Conservation (phyloP, 2,797 vertebrate species). For the Anisognathus igniventris region DNA sequence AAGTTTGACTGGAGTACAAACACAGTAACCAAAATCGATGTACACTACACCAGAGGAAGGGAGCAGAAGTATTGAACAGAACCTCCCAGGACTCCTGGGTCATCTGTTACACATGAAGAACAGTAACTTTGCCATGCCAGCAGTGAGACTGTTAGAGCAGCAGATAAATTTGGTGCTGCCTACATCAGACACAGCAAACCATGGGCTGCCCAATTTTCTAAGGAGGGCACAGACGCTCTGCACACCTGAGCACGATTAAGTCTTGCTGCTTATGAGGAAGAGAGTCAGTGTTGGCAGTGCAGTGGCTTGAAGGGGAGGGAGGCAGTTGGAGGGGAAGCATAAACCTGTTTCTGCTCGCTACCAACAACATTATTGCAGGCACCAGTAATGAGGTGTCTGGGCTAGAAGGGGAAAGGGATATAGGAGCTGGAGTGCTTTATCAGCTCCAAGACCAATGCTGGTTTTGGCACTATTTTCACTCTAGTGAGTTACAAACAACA, state of each 20-base stretch:
- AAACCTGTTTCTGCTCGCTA: slow-evolving; percentile 49
- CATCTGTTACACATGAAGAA: slow-evolving; percentile 36
- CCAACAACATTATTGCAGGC: slow-evolving; percentile 54
- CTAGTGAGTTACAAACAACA: slow-evolving; percentile 62
- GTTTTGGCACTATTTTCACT: slow-evolving; percentile 73
- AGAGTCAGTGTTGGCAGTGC: slow-evolving; percentile 39
- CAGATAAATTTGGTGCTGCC: slow-evolving; percentile 49
- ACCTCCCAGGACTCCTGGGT: background rate
- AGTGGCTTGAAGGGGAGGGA: slow-evolving; percentile 1
- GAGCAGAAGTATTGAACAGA: background rate
- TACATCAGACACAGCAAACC: slow-evolving; percentile 41
- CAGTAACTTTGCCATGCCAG: slow-evolving; percentile 30
- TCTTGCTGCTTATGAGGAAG: slow-evolving; percentile 39
- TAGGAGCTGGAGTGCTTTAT: slow-evolving; percentile 64
- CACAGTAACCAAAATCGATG: background rate
- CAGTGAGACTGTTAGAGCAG: slow-evolving; percentile 41
- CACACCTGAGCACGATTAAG: slow-evolving; percentile 75
- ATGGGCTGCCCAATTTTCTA: slow-evolving; percentile 58
- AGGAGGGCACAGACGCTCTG: slow-evolving; percentile 53
- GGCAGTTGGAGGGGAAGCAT: slow-evolving; percentile 40
- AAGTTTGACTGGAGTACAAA: background rate
- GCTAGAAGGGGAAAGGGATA: slow-evolving; percentile 56
- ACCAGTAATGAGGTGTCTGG: slow-evolving; percentile 54
- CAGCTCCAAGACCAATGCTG: slow-evolving; percentile 75
- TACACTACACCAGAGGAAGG: background rate